These are phyloP conservation scores for Cyprinodon variegatus DNA, from an alignment of 2,113 vertebrate genomes.

Conservation along the genomic window DNA sequence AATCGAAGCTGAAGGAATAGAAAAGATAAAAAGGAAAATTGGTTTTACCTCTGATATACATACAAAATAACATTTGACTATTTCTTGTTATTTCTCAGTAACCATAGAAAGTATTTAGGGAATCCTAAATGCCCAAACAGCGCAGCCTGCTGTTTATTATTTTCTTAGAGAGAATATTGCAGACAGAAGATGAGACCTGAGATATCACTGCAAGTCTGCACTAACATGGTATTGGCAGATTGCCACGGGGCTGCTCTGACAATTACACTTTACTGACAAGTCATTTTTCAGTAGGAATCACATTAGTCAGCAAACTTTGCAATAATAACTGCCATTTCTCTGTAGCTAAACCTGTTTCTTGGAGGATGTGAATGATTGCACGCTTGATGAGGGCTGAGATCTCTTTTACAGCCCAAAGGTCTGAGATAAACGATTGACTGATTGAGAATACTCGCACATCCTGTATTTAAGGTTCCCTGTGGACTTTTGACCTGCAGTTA, in stretches of 20 bases:
- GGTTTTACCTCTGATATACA: conserved; percentile 2
- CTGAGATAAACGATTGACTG: conserved; percentile 1
- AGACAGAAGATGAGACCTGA: conserved; percentile 29
- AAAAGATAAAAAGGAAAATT: neutral
- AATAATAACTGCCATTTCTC: conserved; percentile 12
- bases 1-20: conserved; percentile 82
- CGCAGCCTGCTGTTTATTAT: neutral
- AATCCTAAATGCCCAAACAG: conserved; percentile 8
- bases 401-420: conserved; percentile 1
- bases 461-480: neutral
- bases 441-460: neutral
- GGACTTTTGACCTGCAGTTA: conserved; percentile 2
- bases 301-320: conserved; percentile 42
- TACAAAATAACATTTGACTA: neutral
- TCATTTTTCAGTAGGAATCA: conserved; percentile 32
- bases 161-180: conserved; percentile 14
- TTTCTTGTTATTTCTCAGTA: neutral
- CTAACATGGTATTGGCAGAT: conserved; percentile 39
- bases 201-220: conserved; percentile 29
- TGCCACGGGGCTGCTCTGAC: conserved; percentile 33
- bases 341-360: conserved; percentile 23
- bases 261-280: conserved; percentile 50
- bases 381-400: conserved; percentile 17
- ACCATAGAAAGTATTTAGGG: neutral
- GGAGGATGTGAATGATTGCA: conserved; percentile 1